Conservation (phyloP, 2,797 vertebrate genomes). For the Otolemur crassicaudatus region DNA sequence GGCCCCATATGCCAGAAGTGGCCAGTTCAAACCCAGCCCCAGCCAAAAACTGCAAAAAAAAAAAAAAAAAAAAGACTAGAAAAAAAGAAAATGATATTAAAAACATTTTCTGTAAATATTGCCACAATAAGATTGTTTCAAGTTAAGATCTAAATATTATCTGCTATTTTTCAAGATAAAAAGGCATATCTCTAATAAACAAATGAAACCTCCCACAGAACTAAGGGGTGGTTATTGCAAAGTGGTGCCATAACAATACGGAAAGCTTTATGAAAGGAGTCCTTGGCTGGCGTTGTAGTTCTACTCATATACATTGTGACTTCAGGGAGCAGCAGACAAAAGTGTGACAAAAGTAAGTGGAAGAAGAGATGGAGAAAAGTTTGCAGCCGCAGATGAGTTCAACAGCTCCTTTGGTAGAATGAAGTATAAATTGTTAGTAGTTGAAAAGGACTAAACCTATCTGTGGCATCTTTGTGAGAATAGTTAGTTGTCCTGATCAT, state of each 20-base stretch:
- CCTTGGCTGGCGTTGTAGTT: background rate
- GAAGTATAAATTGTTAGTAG: background rate
- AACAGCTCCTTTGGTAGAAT: background rate
- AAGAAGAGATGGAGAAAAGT: background rate
- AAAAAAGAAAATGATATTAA: background rate
- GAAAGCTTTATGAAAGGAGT: background rate
- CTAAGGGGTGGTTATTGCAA: background rate
- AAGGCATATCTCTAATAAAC: background rate
- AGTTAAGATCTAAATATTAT: slow-evolving; percentile 25
- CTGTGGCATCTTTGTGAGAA: background rate
- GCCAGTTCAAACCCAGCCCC: too few species aligned
- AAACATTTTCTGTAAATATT: slow-evolving; percentile 38
- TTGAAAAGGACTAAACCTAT: background rate
- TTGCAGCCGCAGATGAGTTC: background rate
- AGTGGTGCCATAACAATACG: background rate
- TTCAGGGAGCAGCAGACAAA: background rate
- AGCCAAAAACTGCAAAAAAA: too few species aligned
- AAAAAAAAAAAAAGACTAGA: background rate
- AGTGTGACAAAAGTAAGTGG: background rate
- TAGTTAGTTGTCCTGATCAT: background rate
- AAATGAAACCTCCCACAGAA: background rate
- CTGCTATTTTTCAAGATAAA: slow-evolving; percentile 43
- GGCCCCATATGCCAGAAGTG: too few species aligned
- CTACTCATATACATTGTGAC: background rate
- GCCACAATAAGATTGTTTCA: background rate